Evolutionary conservation across 2,113 vertebrate genomes (phyloP).

Genomic region (Onychostoma macrolepis): DNA sequence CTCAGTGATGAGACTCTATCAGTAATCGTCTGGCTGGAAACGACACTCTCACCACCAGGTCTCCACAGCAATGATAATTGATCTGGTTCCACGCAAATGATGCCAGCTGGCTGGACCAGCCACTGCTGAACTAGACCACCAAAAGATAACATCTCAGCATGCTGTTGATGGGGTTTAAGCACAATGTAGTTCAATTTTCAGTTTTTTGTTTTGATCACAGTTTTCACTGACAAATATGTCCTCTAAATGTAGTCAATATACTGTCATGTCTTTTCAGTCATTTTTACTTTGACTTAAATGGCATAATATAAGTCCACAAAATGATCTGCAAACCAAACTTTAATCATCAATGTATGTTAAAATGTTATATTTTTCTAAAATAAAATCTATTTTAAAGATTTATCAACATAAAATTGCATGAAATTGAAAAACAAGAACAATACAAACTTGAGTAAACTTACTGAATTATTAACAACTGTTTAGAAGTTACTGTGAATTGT

Average conservation of each 20-base stretch:
- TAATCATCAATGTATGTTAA: background rate
- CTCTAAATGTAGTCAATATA: background rate
- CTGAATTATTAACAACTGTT: background rate
- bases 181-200: background rate
- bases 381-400: background rate
- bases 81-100: conserved; percentile 12
- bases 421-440: background rate
- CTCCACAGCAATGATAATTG: background rate
- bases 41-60: conserved; percentile 11
- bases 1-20: background rate
- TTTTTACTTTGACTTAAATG: background rate
- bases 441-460: background rate
- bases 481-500: too few species aligned
- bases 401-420: background rate
- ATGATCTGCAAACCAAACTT: background rate
- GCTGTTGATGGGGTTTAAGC: background rate
- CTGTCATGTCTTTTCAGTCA: background rate
- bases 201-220: background rate
- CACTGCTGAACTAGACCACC: background rate
- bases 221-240: background rate
- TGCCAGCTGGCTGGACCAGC: background rate
- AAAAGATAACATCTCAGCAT: background rate
- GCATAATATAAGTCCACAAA: background rate
- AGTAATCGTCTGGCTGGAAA: background rate
- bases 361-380: background rate